Percentiles rank a stretch among this genome's conserved stretches.
phyloP scores from a whole-genome alignment of 2,113 vertebrate genomes.

The Capreolus pygargus region DNA sequence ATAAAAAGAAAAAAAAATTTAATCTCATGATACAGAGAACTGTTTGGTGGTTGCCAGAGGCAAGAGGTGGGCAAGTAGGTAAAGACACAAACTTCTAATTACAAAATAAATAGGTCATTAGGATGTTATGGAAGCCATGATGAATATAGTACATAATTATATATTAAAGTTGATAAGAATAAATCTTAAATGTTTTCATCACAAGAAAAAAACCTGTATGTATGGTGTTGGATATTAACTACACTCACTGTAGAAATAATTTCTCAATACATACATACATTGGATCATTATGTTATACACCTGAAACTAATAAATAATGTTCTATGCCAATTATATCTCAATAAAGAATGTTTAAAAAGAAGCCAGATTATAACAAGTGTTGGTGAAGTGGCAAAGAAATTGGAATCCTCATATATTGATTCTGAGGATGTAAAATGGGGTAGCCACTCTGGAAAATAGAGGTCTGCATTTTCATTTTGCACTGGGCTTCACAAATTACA shows the following conservation, averaged over 20 bases:
- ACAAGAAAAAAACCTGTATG: neutral
- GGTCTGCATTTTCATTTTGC: conserved; percentile 4
- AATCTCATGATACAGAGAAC: neutral
- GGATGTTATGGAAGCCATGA: neutral
- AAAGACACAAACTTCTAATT: neutral
- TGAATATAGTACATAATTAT: neutral
- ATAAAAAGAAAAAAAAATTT: neutral
- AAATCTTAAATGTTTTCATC: neutral
- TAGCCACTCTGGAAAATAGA: neutral
- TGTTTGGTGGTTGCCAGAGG: neutral
- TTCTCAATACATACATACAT: neutral
- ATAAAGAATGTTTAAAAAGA: neutral
- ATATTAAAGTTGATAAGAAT: neutral
- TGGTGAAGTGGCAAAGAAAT: neutral
- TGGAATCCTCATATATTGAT: neutral
- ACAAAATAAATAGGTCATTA: neutral
- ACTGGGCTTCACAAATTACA: neutral
- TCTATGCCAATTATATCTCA: neutral
- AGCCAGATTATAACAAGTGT: neutral
- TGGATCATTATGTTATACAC: neutral
- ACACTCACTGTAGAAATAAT: neutral
- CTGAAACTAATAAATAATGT: neutral
- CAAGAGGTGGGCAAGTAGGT: neutral
- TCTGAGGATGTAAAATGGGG: neutral
- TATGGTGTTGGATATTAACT: neutral